Conservation (phyloP, 2,888 invertebrate species). For the Scaptomyza caliginosa region DNA sequence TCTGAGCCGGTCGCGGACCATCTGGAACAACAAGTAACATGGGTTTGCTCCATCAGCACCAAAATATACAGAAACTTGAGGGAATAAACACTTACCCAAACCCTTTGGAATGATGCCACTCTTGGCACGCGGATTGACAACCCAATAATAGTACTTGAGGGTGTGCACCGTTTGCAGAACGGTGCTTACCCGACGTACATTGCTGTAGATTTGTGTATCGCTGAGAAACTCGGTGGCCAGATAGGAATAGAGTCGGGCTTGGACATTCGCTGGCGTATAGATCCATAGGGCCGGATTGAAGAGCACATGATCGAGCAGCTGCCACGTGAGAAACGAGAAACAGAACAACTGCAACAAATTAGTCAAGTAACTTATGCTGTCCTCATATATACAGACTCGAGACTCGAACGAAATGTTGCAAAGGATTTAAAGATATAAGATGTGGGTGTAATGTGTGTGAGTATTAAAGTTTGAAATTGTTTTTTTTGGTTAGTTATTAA, state of each 20-base stretch:
- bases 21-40: slow-evolving; percentile 86
- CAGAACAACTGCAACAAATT: slow-evolving; percentile 91
- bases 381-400: slow-evolving; percentile 77
- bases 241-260: slow-evolving; percentile 97
- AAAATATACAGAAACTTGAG: too few relatives aligned
- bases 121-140: slow-evolving; percentile 96
- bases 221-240: slow-evolving; percentile 99
- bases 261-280: slow-evolving; percentile 97
- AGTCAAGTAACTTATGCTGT: slow-evolving; percentile 85
- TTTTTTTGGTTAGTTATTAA: not conserved
- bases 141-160: slow-evolving; percentile 99
- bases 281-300: slow-evolving; percentile 99
- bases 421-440: slow-evolving; percentile 10
- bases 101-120: slow-evolving; percentile 98
- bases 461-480: slow-evolving; percentile 2
- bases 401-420: slow-evolving; percentile 38
- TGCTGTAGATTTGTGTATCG: slow-evolving; percentile 98
- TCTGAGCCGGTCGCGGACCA: slow-evolving; percentile 96
- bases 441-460: slow-evolving; percentile 4
- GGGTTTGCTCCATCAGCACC: not conserved
- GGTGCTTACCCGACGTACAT: slow-evolving; percentile 97
- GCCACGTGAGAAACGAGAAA: slow-evolving; percentile 95
- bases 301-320: slow-evolving; percentile 99
- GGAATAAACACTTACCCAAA: slow-evolving; percentile 88
- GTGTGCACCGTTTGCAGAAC: slow-evolving; percentile 99